phyloP scores from a whole-genome alignment of 2,797 vertebrate genomes.

The Coregonus ussuriensis region DNA sequence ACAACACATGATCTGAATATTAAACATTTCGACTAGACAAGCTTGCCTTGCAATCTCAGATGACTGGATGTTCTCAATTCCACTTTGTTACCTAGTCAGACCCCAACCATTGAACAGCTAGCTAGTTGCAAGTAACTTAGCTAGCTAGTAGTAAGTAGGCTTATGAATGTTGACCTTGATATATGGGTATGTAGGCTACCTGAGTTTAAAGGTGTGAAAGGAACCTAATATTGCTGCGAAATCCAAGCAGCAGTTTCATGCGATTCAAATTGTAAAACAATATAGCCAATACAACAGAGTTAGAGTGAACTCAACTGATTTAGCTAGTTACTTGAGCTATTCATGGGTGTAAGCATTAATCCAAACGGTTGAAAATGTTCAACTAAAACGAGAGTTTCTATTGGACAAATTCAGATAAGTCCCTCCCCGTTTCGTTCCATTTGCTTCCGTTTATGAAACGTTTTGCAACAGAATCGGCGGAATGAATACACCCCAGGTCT shows the following conservation, averaged over 20 bases:
- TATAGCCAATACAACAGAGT: background rate
- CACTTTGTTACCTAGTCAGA: slow-evolving; percentile 39
- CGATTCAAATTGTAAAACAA: background rate
- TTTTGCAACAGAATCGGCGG: too few relatives aligned
- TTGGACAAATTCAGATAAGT: too few relatives aligned
- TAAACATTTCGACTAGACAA: slow-evolving; percentile 72
- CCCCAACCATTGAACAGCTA: slow-evolving; percentile 13
- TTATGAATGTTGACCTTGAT: background rate
- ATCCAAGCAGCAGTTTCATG: background rate
- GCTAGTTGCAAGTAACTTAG: background rate
- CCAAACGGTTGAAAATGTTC: too few relatives aligned
- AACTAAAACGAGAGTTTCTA: too few relatives aligned
- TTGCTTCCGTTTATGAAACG: too few relatives aligned
- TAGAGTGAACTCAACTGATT: background rate
- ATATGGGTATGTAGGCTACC: background rate
- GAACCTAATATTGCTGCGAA: background rate
- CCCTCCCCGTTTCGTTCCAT: too few relatives aligned
- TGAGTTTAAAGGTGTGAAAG: background rate
- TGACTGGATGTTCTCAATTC: slow-evolving; percentile 56
- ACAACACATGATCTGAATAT: slow-evolving; percentile 77
- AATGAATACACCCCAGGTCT: background rate
- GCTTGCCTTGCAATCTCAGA: slow-evolving; percentile 59
- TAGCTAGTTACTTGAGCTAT: background rate
- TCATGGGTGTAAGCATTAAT: background rate
- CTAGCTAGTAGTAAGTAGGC: background rate